Evolutionary conservation across 2,888 invertebrate species (phyloP).

Genomic region (Agelastica alni): DNA sequence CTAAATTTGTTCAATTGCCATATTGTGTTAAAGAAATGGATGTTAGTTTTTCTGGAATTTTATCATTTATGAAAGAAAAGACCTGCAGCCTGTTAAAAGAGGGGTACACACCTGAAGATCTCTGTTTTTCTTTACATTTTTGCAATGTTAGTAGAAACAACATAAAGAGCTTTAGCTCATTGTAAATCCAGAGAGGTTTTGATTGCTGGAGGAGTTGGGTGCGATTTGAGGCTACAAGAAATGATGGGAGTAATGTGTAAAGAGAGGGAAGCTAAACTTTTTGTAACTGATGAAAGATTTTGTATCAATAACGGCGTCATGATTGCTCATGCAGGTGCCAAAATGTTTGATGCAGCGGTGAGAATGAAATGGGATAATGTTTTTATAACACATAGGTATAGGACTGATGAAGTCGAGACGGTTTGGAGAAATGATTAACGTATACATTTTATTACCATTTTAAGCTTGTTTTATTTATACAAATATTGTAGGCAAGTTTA

Average conservation of each 20-base stretch:
- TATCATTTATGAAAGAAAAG: conserved; percentile 89
- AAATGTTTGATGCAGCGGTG: conserved; percentile 78
- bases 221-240: conserved; percentile 90
- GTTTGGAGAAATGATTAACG: conserved; percentile 71
- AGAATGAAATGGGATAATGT: conserved; percentile 80
- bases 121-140: conserved; percentile 95
- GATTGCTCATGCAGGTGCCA: conserved; percentile 96
- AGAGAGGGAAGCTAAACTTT: conserved; percentile 85
- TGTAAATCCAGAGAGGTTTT: conserved; percentile 92
- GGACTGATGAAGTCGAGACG: conserved; percentile 87
- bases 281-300: conserved; percentile 96
- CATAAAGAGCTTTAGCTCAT: conserved; percentile 98
- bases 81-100: conserved; percentile 62
- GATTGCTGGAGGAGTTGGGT: conserved; percentile 97
- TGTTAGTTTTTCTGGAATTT: conserved; percentile 96
- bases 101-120: conserved; percentile 85
- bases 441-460: background rate
- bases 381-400: conserved; percentile 87
- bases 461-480: too few relatives aligned
- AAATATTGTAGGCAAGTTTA: too few relatives aligned
- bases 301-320: conserved; percentile 99
- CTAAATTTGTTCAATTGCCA: conserved; percentile 81
- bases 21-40: conserved; percentile 99
- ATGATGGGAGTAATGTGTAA: conserved; percentile 96
- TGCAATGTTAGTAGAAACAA: conserved; percentile 98